Evolutionary conservation across 1,140 invertebrate genomes (phyloP).

Genomic region (Zeugodacus cucurbitae): DNA sequence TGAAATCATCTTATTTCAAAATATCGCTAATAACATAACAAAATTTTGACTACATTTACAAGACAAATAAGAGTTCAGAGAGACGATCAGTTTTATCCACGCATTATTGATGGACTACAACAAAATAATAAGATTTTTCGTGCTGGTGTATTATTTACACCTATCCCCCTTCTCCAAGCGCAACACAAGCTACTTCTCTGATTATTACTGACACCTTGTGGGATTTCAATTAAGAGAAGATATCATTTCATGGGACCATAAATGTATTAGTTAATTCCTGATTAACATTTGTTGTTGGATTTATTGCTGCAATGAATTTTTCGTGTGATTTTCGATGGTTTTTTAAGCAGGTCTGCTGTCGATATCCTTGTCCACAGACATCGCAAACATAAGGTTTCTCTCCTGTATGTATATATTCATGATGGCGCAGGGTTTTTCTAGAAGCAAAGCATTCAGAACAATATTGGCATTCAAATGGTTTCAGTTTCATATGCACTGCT

Average conservation of each 20-base stretch:
- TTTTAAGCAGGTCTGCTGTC: conserved; percentile 61
- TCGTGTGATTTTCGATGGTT: conserved; percentile 59
- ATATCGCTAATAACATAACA: no score
- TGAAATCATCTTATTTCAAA: no score
- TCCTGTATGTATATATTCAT: conserved; percentile 81
- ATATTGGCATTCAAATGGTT: conserved; percentile 56
- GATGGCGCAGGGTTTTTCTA: conserved; percentile 63
- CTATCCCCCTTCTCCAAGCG: no score
- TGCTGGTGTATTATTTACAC: no score
- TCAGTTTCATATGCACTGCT: conserved; percentile 63
- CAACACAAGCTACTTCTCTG: no score
- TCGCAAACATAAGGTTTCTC: conserved; percentile 81
- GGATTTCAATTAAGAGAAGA: no score
- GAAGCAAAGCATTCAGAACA: conserved; percentile 58
- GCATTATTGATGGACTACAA: no score
- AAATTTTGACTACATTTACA: no score
- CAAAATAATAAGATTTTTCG: no score
- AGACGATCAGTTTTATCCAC: no score
- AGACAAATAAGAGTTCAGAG: no score
- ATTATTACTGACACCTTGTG: no score
- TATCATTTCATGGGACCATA: background rate
- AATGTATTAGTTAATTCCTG: background rate
- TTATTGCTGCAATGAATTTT: conserved; percentile 37
- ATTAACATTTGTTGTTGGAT: background rate
- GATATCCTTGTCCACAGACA: conserved; percentile 71